phyloP scores from a whole-genome alignment of 2,888 invertebrate genomes.

The Cabera pusaria region DNA sequence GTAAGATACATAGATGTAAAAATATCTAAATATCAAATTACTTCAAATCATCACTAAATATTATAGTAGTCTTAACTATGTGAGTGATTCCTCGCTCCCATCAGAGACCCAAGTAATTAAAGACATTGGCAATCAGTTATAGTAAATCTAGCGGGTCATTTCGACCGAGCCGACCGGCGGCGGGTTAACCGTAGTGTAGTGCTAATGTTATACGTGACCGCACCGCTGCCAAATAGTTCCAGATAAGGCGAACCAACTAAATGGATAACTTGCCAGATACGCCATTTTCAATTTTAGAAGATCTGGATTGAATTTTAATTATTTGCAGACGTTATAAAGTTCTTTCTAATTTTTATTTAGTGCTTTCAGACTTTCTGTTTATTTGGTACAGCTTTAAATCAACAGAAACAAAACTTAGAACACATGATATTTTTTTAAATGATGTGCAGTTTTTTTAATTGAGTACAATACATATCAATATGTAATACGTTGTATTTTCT shows the following conservation, averaged over 20 bases:
- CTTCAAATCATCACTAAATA: too few relatives aligned
- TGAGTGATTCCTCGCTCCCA: constrained; percentile 8
- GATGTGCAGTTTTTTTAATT: too few relatives aligned
- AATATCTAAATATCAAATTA: too few relatives aligned
- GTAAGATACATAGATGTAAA: too few relatives aligned
- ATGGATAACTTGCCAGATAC: constrained; percentile 30
- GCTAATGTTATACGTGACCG: constrained; percentile 63
- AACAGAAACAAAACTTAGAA: too few relatives aligned
- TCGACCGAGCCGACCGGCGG: constrained; percentile 48
- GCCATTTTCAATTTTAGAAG: constrained; percentile 28
- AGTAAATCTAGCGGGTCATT: constrained; percentile 46
- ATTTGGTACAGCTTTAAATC: too few relatives aligned
- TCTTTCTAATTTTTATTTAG: too few relatives aligned
- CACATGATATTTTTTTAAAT: too few relatives aligned
- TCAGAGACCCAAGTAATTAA: constrained; percentile 33
- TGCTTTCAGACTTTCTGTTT: too few relatives aligned
- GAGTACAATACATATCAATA: too few relatives aligned
- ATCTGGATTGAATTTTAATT: constrained; percentile 24
- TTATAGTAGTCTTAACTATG: background rate
- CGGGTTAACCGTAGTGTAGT: constrained; percentile 56
- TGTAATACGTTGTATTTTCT: too few relatives aligned
- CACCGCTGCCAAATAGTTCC: constrained; percentile 33
- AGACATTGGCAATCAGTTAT: constrained; percentile 58
- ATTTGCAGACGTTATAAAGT: constrained; percentile 1
- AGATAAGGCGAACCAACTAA: constrained; percentile 27